Evolutionary conservation across 2,113 vertebrate genomes (phyloP).

Genomic region (Muntiacus muntjak): DNA sequence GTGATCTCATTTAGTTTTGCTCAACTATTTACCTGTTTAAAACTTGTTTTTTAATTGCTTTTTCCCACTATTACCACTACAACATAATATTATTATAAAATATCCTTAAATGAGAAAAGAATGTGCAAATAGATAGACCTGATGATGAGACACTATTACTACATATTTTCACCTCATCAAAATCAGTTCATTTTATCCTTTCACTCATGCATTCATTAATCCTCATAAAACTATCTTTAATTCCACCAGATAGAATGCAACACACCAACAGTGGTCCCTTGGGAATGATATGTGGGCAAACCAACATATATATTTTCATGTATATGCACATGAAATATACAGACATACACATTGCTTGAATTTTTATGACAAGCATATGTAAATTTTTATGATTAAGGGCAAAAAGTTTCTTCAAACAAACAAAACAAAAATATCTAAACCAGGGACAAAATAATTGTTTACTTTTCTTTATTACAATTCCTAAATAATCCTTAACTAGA

Average conservation of each 20-base stretch:
- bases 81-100: neutral
- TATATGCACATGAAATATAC: neutral
- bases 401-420: neutral
- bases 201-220: neutral
- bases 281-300: neutral
- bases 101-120: neutral
- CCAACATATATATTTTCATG: neutral
- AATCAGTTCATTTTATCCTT: neutral
- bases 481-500: neutral
- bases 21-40: neutral
- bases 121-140: neutral
- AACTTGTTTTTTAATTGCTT: neutral
- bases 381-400: neutral
- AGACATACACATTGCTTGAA: neutral
- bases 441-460: neutral
- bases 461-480: constrained; percentile 5
- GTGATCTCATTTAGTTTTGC: neutral
- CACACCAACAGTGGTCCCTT: neutral
- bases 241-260: neutral
- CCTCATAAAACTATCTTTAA: neutral
- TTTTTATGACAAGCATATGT: neutral
- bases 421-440: neutral
- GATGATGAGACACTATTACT: neutral
- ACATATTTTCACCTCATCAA: neutral
- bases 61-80: neutral